A percentile compares a stretch with the other conserved stretches of the same genome.
These are phyloP conservation scores for Takifugu rubripes DNA, from an alignment of 2,797 vertebrate species.

Conservation along the genomic window DNA sequence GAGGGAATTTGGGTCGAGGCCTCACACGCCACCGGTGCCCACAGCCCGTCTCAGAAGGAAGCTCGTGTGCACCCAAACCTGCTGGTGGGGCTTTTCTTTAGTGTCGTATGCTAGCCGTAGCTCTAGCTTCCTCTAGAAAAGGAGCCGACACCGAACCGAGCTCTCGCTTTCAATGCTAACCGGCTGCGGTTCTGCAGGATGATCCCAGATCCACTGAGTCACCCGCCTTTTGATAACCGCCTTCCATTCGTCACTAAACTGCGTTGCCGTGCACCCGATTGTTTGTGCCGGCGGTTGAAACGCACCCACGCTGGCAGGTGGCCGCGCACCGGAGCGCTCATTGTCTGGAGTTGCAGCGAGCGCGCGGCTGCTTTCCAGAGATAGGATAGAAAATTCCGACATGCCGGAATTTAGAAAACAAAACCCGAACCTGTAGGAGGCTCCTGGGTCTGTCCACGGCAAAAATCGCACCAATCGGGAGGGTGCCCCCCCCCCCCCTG, in stretches of 20 bases:
- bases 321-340: not conserved
- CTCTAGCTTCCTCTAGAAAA: no score
- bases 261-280: not conserved
- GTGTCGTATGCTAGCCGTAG: no score
- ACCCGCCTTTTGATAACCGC: constrained; percentile 11
- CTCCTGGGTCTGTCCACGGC: no score
- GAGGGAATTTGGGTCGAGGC: no score
- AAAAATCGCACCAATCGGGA: no score
- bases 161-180: no score
- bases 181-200: constrained; percentile 1
- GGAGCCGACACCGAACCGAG: no score
- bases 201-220: constrained; percentile 14
- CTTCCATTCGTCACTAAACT: constrained; percentile 8
- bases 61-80: no score
- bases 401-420: not conserved
- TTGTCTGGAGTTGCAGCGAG: not conserved
- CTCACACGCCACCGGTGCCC: no score
- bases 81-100: no score
- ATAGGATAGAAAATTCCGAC: not conserved
- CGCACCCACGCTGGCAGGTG: constrained; percentile 9
- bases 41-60: no score
- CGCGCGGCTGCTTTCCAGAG: not conserved
- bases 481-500: no score
- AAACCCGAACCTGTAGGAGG: not conserved
- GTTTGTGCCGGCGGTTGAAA: not conserved